Percentiles rank a stretch among this genome's conserved stretches.
phyloP scores from a whole-genome alignment of 2,888 invertebrate genomes.

The Drosophila gaucha region DNA sequence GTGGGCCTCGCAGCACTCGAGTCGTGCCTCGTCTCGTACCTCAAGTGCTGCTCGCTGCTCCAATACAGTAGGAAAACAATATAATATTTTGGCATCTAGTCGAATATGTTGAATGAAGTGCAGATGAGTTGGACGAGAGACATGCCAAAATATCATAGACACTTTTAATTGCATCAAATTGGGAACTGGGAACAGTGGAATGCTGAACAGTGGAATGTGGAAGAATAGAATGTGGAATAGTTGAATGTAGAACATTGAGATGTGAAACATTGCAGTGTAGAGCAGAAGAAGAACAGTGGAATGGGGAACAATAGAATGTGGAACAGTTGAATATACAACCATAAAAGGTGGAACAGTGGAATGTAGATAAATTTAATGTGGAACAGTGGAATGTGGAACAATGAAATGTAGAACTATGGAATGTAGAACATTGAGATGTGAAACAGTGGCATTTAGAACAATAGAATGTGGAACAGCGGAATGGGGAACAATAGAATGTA shows the following conservation, averaged over 20 bases:
- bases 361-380: too few relatives aligned
- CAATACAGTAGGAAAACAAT: slow-evolving; percentile 17
- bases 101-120: slow-evolving; percentile 15
- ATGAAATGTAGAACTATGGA: neutral
- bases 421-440: neutral
- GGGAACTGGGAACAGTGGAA: neutral
- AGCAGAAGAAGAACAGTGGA: too few relatives aligned
- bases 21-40: slow-evolving; percentile 17
- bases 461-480: too few relatives aligned
- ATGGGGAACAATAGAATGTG: too few relatives aligned
- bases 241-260: neutral
- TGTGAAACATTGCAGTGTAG: neutral
- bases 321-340: too few relatives aligned
- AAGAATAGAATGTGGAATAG: slow-evolving; percentile 1
- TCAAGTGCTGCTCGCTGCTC: slow-evolving; percentile 24
- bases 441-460: neutral
- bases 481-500: too few relatives aligned
- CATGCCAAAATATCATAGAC: neutral
- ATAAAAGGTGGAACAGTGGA: too few relatives aligned
- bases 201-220: neutral
- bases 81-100: slow-evolving; percentile 26
- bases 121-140: slow-evolving; percentile 4
- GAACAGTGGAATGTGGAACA: neutral
- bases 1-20: slow-evolving; percentile 26
- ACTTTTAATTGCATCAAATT: neutral